phyloP scores from a whole-genome alignment of 2,797 vertebrate genomes.

The Diplodus puntazzo region DNA sequence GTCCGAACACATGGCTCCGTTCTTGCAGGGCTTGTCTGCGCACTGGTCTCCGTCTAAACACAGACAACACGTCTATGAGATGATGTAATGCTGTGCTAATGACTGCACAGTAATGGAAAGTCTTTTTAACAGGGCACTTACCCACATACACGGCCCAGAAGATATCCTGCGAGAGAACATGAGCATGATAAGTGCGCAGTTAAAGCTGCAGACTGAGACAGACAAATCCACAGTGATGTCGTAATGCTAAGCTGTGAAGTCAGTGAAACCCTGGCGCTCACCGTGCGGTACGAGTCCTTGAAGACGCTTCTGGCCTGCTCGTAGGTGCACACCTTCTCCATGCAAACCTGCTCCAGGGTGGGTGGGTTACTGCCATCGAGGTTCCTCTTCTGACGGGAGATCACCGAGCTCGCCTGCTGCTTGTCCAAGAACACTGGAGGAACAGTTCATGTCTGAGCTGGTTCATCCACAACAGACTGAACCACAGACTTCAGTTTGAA shows the following conservation, averaged over 20 bases:
- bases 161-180: slow-evolving; percentile 82
- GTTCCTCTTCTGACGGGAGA: slow-evolving; percentile 82
- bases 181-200: slow-evolving; percentile 9
- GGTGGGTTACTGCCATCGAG: slow-evolving; percentile 54
- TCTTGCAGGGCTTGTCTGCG: slow-evolving; percentile 82
- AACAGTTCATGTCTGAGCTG: background rate
- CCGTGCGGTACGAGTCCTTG: slow-evolving; percentile 86
- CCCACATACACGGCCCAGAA: slow-evolving; percentile 88
- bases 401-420: slow-evolving; percentile 79
- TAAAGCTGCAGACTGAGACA: background rate
- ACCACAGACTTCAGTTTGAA: background rate
- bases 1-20: slow-evolving; percentile 87
- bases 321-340: slow-evolving; percentile 86
- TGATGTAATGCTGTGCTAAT: background rate
- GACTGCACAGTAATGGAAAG: slow-evolving; percentile 1
- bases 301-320: slow-evolving; percentile 85
- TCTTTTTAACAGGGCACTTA: slow-evolving; percentile 68
- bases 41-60: slow-evolving; percentile 87
- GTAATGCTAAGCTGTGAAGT: no score
- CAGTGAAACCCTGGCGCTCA: slow-evolving; percentile 54
- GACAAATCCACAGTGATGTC: background rate
- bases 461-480: slow-evolving; percentile 3
- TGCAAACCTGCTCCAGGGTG: slow-evolving; percentile 84
- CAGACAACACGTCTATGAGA: slow-evolving; percentile 13
- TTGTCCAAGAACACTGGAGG: slow-evolving; percentile 82